Evolutionary conservation across 1,140 invertebrate genomes (phyloP).

Genomic region (Drosophila murphyi): DNA sequence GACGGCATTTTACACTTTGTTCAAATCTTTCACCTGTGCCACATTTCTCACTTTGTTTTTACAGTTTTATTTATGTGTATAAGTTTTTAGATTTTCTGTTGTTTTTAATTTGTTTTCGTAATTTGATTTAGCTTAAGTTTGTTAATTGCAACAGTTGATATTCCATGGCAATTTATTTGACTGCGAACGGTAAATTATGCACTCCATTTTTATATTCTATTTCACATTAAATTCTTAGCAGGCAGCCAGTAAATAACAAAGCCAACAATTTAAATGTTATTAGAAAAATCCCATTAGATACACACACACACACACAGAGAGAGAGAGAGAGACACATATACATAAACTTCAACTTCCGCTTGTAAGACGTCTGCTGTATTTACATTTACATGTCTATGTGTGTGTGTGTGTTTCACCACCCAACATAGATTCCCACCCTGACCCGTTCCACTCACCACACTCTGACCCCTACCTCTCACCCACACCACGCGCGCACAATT

Average conservation of each 20-base stretch:
- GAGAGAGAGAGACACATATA: background rate
- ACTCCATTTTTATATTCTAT: conserved; percentile 51
- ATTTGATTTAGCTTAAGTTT: background rate
- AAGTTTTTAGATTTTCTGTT: background rate
- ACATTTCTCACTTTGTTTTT: conserved; percentile 4
- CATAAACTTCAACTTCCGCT: conserved; percentile 67
- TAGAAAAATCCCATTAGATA: conserved; percentile 81
- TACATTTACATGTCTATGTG: conserved; percentile 28
- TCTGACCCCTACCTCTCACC: conserved; percentile 19
- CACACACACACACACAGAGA: conserved; percentile 54
- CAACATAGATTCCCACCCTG: conserved; percentile 38
- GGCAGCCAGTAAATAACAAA: conserved; percentile 48
- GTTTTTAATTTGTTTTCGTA: conserved; percentile 1
- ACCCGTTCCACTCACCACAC: conserved; percentile 18
- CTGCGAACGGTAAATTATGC: conserved; percentile 34
- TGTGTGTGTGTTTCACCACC: conserved; percentile 57
- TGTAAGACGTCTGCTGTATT: conserved; percentile 41
- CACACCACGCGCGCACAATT: conserved; percentile 42
- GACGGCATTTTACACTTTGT: conserved; percentile 31
- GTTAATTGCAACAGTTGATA: conserved; percentile 1
- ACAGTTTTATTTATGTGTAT: background rate
- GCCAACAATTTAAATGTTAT: conserved; percentile 80
- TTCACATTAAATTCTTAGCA: conserved; percentile 67
- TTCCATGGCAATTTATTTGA: conserved; percentile 1
- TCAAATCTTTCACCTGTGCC: background rate